Evolutionary conservation across 2,113 vertebrate species (phyloP).

Genomic region (Bagarius yarrelli): DNA sequence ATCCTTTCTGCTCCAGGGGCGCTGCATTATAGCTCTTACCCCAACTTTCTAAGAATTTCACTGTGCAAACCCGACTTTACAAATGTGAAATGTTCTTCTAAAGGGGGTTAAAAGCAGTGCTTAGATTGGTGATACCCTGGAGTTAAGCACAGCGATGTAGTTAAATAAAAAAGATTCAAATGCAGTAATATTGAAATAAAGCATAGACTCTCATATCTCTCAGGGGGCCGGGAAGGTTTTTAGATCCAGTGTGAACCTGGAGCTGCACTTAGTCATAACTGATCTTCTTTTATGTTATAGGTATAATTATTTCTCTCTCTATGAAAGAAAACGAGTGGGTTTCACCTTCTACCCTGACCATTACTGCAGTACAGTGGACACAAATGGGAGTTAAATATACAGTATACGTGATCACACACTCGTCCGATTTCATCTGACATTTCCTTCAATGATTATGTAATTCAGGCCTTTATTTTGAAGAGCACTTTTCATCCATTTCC

Average conservation of each 20-base stretch:
- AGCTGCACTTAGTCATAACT: not conserved
- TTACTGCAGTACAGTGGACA: not conserved
- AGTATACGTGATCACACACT: not conserved
- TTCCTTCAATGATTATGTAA: not conserved
- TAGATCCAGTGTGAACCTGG: not conserved
- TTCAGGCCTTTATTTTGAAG: not conserved
- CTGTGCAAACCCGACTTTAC: too few species aligned
- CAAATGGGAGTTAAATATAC: not conserved
- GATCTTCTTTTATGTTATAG: not conserved
- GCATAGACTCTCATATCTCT: not conserved
- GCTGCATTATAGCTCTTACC: too few species aligned
- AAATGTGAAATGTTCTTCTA: too few species aligned
- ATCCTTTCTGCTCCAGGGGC: too few species aligned
- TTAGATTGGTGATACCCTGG: too few species aligned
- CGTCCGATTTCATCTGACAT: not conserved
- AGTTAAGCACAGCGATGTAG: too few species aligned
- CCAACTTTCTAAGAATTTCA: too few species aligned
- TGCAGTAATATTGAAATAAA: not conserved
- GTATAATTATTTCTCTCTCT: not conserved
- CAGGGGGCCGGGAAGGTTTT: not conserved
- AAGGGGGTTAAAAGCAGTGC: too few species aligned
- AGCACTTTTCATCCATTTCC: conserved; percentile 7
- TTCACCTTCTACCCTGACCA: not conserved
- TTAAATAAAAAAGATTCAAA: not conserved
- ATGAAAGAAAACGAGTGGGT: not conserved